phyloP scores from a whole-genome alignment of 2,113 vertebrate genomes.

The Eulemur macaco region DNA sequence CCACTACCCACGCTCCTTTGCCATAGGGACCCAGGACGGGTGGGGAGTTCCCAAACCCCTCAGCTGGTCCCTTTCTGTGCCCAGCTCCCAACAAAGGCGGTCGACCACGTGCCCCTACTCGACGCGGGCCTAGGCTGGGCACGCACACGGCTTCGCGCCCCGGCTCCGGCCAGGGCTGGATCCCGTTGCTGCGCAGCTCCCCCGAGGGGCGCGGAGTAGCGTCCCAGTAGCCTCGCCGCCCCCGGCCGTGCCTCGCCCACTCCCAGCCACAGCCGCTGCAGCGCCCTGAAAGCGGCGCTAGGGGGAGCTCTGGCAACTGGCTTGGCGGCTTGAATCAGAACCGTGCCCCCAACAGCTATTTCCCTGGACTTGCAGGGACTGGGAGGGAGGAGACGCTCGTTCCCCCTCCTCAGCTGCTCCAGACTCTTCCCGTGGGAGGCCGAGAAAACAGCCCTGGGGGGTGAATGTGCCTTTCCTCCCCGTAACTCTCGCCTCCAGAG shows the following conservation, averaged over 20 bases:
- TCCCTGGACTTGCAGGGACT: slow-evolving; percentile 4
- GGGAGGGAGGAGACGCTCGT: slow-evolving; percentile 8
- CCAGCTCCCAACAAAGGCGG: slow-evolving; percentile 66
- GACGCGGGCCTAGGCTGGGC: background rate
- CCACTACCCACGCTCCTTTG: background rate
- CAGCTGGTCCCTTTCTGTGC: background rate
- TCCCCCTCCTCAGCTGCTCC: slow-evolving; percentile 19
- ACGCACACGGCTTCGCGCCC: background rate
- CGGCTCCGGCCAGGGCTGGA: background rate
- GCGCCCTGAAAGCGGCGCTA: slow-evolving; percentile 58
- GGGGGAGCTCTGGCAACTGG: slow-evolving; percentile 80
- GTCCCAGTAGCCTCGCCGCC: background rate
- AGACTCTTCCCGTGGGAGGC: slow-evolving; percentile 54
- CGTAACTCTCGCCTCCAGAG: background rate
- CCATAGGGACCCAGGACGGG: background rate
- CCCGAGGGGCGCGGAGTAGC: background rate
- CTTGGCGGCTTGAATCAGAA: slow-evolving; percentile 27
- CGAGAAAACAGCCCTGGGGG: slow-evolving; percentile 27
- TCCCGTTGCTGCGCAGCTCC: background rate
- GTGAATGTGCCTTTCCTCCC: slow-evolving; percentile 58
- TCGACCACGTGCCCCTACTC: slow-evolving; percentile 16
- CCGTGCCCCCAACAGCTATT: background rate
- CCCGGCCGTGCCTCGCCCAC: slow-evolving; percentile 60
- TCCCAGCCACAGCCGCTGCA: slow-evolving; percentile 55
- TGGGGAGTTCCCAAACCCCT: background rate